phyloP scores from a whole-genome alignment of 2,113 vertebrate genomes.

The Tragelaphus buxtoni region DNA sequence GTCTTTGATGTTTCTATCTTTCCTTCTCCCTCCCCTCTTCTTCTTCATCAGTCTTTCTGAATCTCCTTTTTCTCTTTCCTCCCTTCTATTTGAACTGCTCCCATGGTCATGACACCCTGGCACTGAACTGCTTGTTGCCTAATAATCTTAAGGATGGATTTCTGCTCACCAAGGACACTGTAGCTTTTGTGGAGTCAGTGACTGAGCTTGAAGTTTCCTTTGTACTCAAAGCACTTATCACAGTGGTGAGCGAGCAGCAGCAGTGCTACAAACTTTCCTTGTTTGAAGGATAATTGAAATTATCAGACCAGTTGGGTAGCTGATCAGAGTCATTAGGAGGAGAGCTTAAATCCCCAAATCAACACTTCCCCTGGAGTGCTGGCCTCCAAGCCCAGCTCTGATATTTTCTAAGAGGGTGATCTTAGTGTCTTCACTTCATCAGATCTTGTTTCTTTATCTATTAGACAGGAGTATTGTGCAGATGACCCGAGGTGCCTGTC shows the following conservation, averaged over 20 bases:
- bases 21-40: background rate
- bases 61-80: background rate
- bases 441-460: background rate
- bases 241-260: background rate
- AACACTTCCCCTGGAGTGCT: background rate
- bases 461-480: background rate
- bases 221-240: background rate
- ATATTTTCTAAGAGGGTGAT: background rate
- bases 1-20: background rate
- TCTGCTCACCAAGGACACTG: background rate
- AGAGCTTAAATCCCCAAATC: too few relatives aligned
- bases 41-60: background rate
- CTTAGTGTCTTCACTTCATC: background rate
- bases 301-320: background rate
- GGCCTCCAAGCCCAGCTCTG: background rate
- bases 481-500: background rate
- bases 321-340: background rate
- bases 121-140: background rate
- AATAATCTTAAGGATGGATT: background rate
- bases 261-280: background rate
- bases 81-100: background rate
- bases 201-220: background rate
- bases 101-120: background rate
- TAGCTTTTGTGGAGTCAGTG: background rate
- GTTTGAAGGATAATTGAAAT: background rate